Evolutionary conservation across 2,888 invertebrate species (phyloP).

Genomic region (Andrena camellia): DNA sequence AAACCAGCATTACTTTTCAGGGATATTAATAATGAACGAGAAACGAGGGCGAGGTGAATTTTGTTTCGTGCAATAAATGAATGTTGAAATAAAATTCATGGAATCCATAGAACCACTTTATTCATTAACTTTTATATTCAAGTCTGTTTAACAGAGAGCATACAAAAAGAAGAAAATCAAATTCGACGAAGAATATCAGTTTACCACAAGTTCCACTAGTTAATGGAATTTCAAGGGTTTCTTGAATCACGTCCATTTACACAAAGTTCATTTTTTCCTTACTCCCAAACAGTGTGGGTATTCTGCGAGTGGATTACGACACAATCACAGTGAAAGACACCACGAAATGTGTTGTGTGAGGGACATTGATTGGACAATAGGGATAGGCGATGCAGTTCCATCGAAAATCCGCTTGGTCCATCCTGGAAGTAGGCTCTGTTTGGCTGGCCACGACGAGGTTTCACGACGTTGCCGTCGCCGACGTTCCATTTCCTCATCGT

Average conservation of each 20-base stretch:
- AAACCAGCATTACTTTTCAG: background rate
- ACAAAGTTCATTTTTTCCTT: background rate
- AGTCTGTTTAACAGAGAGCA: no score
- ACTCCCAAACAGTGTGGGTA: background rate
- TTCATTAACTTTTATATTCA: no score
- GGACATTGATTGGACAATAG: background rate
- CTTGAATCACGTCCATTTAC: no score
- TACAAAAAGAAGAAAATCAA: no score
- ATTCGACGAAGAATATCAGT: no score
- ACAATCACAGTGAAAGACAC: background rate
- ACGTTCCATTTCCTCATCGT: slow-evolving; percentile 64
- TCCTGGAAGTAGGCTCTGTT: slow-evolving; percentile 34
- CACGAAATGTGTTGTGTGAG: background rate
- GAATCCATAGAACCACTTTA: no score
- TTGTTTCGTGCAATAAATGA: background rate
- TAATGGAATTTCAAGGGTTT: no score
- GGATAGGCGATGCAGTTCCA: slow-evolving; percentile 7
- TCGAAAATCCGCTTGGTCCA: slow-evolving; percentile 19
- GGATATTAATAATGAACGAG: slow-evolving; percentile 3
- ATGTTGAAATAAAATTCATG: no score
- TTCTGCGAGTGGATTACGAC: background rate
- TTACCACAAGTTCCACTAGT: no score
- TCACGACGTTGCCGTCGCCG: slow-evolving; percentile 57
- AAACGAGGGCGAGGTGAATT: background rate
- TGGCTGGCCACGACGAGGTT: slow-evolving; percentile 63